These are phyloP conservation scores for Caenorhabditis briggsae DNA, from an alignment of 1,140 invertebrate species.

Conservation along the genomic window DNA sequence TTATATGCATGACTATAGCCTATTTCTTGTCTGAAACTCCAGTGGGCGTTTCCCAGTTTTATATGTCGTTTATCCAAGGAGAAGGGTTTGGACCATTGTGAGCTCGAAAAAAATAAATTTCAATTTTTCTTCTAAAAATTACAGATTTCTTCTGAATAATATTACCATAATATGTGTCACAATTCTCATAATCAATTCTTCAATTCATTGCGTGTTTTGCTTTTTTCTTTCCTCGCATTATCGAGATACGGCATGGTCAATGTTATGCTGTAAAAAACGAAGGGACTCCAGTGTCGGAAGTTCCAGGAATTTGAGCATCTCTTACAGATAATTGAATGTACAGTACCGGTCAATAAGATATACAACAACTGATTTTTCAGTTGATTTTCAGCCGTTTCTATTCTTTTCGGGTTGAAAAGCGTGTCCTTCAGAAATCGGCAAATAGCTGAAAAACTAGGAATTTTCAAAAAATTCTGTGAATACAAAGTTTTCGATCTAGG, in stretches of 20 bases:
- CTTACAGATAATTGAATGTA: too few species aligned
- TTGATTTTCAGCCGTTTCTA: too few species aligned
- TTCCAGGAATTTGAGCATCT: too few species aligned
- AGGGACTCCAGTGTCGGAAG: too few species aligned
- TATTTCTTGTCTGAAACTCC: conserved; percentile 19
- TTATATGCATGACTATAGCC: neutral
- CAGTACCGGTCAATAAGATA: too few species aligned
- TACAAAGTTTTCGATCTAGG: too few species aligned
- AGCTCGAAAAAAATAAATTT: neutral
- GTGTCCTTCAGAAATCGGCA: too few species aligned
- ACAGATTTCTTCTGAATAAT: neutral
- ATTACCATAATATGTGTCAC: neutral
- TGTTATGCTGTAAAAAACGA: neutral
- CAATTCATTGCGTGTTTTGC: neutral
- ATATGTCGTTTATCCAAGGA: neutral
- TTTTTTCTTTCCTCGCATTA: neutral
- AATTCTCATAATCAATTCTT: neutral
- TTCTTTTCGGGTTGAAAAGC: too few species aligned
- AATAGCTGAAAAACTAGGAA: too few species aligned
- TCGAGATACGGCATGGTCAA: neutral
- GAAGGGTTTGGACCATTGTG: neutral
- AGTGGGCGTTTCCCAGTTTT: neutral
- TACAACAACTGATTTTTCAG: too few species aligned
- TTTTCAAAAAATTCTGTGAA: too few species aligned
- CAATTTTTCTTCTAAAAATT: neutral